Evolutionary conservation across 1,140 invertebrate species (phyloP), one percentile per base, ranked within the genome.

Genomic region (Ceratoteleas bidentatus): DNA sequence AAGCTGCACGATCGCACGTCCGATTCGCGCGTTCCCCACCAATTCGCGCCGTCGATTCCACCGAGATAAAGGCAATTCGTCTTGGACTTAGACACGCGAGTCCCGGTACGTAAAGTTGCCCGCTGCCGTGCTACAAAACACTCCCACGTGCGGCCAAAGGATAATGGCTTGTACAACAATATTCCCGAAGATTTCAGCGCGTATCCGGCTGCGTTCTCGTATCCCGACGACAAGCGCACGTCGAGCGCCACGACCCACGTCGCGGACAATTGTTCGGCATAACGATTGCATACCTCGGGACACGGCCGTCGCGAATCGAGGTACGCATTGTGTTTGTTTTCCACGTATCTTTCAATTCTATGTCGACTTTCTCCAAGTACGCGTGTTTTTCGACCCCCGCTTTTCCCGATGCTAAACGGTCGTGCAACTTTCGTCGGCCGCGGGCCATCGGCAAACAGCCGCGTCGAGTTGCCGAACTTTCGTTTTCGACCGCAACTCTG

Each of bases 121-220:
- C 54, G 72, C 72, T 75, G 78, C 78, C 66, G 78, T 65, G 79
- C 79, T 75, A 43, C 70, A 62, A 54, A 62, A 38, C 58, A 72
- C 79, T 81, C 72, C 72, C 56, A 66, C 61, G 61, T 72, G 66
- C 61, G 57, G 43, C 2, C 33, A 43, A 40, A 38, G 61, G 66
- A 76, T 76, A 81, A 81, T 75, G 73, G 65, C 73, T 68, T 76
- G 79, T 76, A 82, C 72, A 61, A 76, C 79, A 76, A 81, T 76
- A 81, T 72, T 72, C 72, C 62, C 54, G 45, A 81, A 81, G 79
- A 81, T 81, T 69, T 76, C 62, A 64, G 54, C 45, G 57, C 74
- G 65, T 75, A 75, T 62, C 62, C 52, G 40, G 53, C 49, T 56
- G 64, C 77, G 65, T 80, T 80, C 77, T 62, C 77, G 45, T 80